These are phyloP conservation scores for Tichodroma muraria DNA, from an alignment of 2,113 vertebrate genomes.

Conservation along the genomic window DNA sequence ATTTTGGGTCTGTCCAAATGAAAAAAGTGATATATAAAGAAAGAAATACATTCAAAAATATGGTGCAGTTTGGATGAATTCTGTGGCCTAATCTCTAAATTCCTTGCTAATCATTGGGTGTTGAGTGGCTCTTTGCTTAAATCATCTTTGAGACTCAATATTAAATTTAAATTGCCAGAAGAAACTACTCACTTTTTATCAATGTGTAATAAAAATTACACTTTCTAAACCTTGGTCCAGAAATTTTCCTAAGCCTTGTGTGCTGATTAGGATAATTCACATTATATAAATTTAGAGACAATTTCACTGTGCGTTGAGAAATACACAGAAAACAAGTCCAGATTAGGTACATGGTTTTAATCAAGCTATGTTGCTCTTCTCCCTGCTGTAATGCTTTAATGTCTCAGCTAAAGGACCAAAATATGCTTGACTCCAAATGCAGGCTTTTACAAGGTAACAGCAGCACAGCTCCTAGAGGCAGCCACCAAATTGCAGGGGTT, in stretches of 20 bases:
- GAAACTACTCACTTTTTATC: not conserved
- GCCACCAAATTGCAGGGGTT: not conserved
- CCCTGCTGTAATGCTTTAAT: not conserved
- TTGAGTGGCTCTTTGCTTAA: not conserved
- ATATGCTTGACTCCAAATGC: not conserved
- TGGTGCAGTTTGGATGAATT: not conserved
- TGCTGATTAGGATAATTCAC: not conserved
- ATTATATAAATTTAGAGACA: not conserved
- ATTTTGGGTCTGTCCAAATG: not conserved
- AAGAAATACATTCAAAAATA: not conserved
- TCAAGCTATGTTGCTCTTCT: not conserved
- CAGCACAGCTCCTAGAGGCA: not conserved
- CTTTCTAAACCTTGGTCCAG: not conserved
- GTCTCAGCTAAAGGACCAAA: not conserved
- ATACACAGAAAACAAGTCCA: not conserved
- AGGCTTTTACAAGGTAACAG: not conserved
- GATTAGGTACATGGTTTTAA: not conserved
- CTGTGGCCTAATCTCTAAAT: not conserved
- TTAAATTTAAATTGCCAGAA: not conserved
- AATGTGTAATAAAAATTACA: not conserved
- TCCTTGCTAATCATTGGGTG: not conserved
- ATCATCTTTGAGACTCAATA: not conserved
- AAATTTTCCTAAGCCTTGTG: not conserved
- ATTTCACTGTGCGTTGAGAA: not conserved
- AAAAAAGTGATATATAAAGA: not conserved